Conservation (phyloP, 2,113 vertebrate genomes). For the Salvelinus fontinalis region DNA sequence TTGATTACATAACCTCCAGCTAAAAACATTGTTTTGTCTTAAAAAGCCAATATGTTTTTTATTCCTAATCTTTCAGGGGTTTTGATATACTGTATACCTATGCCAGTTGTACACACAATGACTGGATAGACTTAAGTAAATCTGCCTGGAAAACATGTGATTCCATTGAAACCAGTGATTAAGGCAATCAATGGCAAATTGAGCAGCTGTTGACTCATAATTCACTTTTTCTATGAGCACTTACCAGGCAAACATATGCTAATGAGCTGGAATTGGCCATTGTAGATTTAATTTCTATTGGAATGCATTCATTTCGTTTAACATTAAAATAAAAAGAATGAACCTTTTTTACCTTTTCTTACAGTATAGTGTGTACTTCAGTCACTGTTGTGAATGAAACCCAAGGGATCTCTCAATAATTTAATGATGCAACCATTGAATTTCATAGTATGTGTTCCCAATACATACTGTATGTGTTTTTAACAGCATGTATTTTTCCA, state of each 20-base stretch:
- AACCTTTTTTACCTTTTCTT: neutral
- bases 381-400: neutral
- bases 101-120: neutral
- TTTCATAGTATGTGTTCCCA: neutral
- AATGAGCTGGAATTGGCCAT: neutral
- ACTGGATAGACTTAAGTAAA: neutral
- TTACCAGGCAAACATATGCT: neutral
- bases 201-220: slow-evolving; percentile 8
- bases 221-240: neutral
- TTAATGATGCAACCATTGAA: neutral
- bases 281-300: neutral
- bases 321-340: neutral
- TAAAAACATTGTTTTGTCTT: neutral
- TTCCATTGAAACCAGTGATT: slow-evolving; percentile 2
- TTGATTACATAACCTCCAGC: neutral
- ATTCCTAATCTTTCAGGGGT: neutral
- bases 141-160: neutral
- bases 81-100: neutral
- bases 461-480: no score
- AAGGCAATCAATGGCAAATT: slow-evolving; percentile 7
- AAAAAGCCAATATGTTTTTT: neutral
- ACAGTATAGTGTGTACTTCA: neutral
- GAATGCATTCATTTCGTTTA: neutral
- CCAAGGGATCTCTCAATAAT: neutral
- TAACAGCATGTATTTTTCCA: no score